Evolutionary conservation across 2,113 vertebrate genomes (phyloP), one percentile per base, ranked within the genome.

Genomic region (Coregonus clupeaformis): DNA sequence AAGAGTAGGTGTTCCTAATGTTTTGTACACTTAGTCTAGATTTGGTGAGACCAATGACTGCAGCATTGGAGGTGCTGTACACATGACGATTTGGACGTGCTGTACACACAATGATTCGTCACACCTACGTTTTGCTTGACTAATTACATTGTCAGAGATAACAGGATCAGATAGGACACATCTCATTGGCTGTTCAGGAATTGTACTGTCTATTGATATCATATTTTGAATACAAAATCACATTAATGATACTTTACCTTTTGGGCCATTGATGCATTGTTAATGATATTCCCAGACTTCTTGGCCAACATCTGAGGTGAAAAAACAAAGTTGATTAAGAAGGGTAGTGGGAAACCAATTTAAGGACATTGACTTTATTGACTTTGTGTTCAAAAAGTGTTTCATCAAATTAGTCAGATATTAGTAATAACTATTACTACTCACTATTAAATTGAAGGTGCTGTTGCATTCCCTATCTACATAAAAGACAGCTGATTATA

Each of bases 251-350:
- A 42, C 3, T 77, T 77, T 80, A 98, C 96, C 96, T 96, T 98
- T 97, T 83, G 98, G 76, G 94, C 96, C 80, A 98, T 96, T 55
- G 96, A 98, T 74, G 96, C 93, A 96, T 97, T 98, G 84, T 98
- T 99, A 80, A 98, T 98, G 77, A 97, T 98, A 80, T 96, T 97
- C 80, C 96, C 97, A 36, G 94, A 96, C 80, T 95, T 97, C 81
- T 90, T 92, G 83, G 91, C 90, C 84, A 99, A 92, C 98, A 99
- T 99, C 97, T 99, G 89, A 4, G 16, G 72, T 13, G 42, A 84
- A 24, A 79, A 68, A 20, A n/a, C 72, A 47, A 24, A 12, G 2
- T 13, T 52, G 14, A 52, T 52, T 3, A 52, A 52, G 49, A 52
- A 52, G 7, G 36, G 36, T 2, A 11, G 9, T 11, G 36, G 47